A percentile compares a stretch with the other conserved stretches of the same genome.
Conservation (phyloP, 2,797 vertebrate genomes). For the Eutrigla gurnardus region DNA sequence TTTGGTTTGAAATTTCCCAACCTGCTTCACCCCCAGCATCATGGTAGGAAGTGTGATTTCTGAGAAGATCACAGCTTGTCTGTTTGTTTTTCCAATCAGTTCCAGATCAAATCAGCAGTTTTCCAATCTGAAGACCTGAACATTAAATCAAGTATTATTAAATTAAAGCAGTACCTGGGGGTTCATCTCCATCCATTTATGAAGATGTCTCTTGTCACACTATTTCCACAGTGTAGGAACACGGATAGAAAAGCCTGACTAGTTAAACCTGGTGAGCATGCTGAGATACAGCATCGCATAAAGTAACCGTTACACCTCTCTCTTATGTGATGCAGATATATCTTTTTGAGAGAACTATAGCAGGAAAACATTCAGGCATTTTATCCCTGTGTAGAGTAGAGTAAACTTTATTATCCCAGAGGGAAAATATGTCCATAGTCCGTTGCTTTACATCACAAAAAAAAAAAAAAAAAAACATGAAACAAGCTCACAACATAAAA, state of each 20-base stretch:
- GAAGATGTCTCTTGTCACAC: too few relatives aligned
- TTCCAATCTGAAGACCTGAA: too few relatives aligned
- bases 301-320: neutral
- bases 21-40: too few relatives aligned
- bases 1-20: too few relatives aligned
- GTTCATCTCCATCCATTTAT: too few relatives aligned
- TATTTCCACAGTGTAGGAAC: neutral
- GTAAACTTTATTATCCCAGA: too few relatives aligned
- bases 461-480: neutral
- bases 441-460: neutral
- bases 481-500: neutral
- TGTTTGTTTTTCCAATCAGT: too few relatives aligned
- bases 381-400: neutral
- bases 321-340: neutral
- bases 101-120: too few relatives aligned
- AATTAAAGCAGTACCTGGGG: too few relatives aligned
- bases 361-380: neutral
- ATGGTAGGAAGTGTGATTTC: too few relatives aligned
- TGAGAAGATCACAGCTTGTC: too few relatives aligned
- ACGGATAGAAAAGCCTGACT: constrained; percentile 1
- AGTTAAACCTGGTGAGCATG: constrained; percentile 4
- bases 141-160: too few relatives aligned
- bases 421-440: neutral
- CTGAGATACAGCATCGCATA: constrained; percentile 4
- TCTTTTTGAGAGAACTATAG: neutral